Evolutionary conservation across 2,888 invertebrate genomes (phyloP).

Genomic region (Hypolimnas misippus): DNA sequence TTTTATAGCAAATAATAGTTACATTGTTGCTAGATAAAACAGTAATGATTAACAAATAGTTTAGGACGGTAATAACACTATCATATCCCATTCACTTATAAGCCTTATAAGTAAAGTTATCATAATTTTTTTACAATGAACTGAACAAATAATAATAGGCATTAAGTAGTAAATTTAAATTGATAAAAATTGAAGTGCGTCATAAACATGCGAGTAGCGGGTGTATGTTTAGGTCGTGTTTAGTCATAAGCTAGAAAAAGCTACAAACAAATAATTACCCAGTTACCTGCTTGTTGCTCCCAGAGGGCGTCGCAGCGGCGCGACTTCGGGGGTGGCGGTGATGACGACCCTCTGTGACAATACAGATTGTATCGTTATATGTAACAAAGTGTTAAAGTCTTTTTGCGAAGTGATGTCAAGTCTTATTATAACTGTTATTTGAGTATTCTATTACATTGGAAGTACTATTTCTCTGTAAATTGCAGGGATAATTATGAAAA

Average conservation of each 20-base stretch:
- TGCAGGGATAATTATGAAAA: no score
- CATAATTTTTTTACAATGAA: no score
- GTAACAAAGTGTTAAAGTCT: not conserved
- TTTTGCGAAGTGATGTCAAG: not conserved
- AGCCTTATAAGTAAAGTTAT: no score
- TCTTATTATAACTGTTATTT: not conserved
- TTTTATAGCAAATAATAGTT: no score
- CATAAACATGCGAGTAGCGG: not conserved
- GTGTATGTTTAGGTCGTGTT: slow-evolving; percentile 11
- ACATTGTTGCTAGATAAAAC: no score
- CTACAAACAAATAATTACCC: slow-evolving; percentile 75
- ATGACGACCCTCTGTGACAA: slow-evolving; percentile 68
- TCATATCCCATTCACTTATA: no score
- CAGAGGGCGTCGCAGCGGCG: slow-evolving; percentile 71
- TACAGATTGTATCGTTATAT: no score
- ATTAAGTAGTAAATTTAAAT: not conserved
- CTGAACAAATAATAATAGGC: not conserved
- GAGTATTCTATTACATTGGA: no score
- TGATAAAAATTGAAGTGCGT: not conserved
- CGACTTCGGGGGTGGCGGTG: slow-evolving; percentile 78
- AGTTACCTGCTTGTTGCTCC: slow-evolving; percentile 81
- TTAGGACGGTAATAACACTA: no score
- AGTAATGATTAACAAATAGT: no score
- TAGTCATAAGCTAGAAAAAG: slow-evolving; percentile 55
- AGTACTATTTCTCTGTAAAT: no score